phyloP scores from a whole-genome alignment of 2,888 invertebrate genomes.

The Leptinotarsa juncta region DNA sequence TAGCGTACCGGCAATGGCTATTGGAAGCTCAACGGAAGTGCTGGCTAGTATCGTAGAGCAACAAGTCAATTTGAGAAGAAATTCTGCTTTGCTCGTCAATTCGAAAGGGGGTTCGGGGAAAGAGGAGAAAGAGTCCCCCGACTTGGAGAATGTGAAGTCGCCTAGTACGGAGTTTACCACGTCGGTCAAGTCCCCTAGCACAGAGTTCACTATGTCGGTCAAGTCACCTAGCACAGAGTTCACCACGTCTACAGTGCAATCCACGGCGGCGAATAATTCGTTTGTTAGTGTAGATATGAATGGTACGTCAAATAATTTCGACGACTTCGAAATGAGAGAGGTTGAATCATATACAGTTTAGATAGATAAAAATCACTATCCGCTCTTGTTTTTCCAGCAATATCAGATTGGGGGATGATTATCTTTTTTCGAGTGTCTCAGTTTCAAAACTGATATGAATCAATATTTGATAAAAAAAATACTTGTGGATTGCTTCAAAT shows the following conservation, averaged over 20 bases:
- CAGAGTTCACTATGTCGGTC: not conserved
- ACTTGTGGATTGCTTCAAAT: too few relatives aligned
- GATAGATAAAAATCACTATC: not conserved
- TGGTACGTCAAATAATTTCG: constrained; percentile 41
- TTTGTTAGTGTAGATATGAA: constrained; percentile 30
- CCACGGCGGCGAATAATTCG: constrained; percentile 19
- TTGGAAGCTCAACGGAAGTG: constrained; percentile 62
- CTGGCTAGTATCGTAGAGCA: constrained; percentile 62
- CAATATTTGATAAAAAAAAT: too few relatives aligned
- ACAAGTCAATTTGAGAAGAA: constrained; percentile 56
- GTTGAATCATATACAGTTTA: constrained; percentile 39
- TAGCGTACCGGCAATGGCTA: constrained; percentile 61
- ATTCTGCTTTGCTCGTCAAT: constrained; percentile 50
- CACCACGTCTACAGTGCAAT: constrained; percentile 9
- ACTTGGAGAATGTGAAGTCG: constrained; percentile 52
- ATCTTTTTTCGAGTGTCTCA: too few relatives aligned
- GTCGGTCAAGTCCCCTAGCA: not conserved
- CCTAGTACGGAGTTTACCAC: not conserved
- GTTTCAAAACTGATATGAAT: too few relatives aligned
- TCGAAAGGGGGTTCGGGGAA: constrained; percentile 38
- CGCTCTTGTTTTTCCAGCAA: not conserved
- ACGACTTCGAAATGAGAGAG: constrained; percentile 35
- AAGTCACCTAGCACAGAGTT: constrained; percentile 38
- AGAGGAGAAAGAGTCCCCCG: constrained; percentile 50
- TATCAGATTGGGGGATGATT: not conserved